phyloP scores from a whole-genome alignment of 2,797 vertebrate species.

The Cyclura pinguis region DNA sequence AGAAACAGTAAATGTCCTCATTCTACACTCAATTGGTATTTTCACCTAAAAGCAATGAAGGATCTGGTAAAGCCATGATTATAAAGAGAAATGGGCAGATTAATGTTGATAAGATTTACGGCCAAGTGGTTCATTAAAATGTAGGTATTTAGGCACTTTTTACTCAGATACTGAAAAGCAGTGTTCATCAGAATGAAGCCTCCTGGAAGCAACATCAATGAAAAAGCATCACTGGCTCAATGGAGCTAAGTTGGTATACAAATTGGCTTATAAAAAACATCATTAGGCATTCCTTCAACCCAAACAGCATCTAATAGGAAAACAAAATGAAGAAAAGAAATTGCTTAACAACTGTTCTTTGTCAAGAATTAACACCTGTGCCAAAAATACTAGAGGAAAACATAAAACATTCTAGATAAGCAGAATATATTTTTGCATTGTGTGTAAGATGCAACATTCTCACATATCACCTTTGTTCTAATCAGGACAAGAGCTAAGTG shows the following conservation, averaged over 20 bases:
- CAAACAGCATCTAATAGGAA: constrained; percentile 18
- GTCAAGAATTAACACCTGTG: background rate
- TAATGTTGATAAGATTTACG: background rate
- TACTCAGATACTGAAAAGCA: background rate
- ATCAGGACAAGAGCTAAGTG: background rate
- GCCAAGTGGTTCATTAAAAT: constrained; percentile 11
- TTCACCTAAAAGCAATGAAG: background rate
- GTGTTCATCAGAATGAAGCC: background rate
- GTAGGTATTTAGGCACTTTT: background rate
- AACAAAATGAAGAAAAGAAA: constrained; percentile 28
- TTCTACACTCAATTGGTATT: background rate
- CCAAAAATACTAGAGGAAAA: constrained; percentile 43
- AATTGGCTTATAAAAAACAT: constrained; percentile 52
- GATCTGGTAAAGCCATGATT: constrained; percentile 7
- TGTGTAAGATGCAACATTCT: constrained; percentile 26
- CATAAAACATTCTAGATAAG: constrained; percentile 23
- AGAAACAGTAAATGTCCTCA: constrained; percentile 8
- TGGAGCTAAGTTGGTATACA: constrained; percentile 42
- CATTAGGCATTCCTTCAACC: constrained; percentile 47
- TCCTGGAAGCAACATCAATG: constrained; percentile 31
- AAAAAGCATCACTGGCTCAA: background rate
- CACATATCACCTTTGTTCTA: background rate
- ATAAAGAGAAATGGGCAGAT: background rate
- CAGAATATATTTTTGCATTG: constrained; percentile 9
- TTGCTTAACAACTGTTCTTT: constrained; percentile 4